phyloP scores from a whole-genome alignment of 2,888 invertebrate species.

The Trachelus stipa region DNA sequence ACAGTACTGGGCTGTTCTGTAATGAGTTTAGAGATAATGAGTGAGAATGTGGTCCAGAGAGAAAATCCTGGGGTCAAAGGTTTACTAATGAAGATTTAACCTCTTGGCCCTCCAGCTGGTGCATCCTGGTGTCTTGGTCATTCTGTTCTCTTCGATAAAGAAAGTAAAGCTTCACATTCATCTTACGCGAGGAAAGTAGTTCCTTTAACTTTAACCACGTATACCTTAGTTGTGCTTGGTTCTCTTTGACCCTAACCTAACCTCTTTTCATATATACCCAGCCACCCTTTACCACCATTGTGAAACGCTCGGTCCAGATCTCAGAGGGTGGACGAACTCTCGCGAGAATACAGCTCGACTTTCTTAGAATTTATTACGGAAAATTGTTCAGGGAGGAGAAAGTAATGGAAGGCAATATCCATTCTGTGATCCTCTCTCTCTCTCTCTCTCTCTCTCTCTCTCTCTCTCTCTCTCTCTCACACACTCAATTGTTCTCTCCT shows the following conservation, averaged over 20 bases:
- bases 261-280: background rate
- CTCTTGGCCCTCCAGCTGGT: background rate
- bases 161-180: background rate
- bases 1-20: no score
- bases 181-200: background rate
- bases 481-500: background rate
- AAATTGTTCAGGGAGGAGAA: background rate
- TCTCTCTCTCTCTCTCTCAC: background rate
- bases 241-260: background rate
- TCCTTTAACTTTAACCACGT: background rate
- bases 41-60: background rate
- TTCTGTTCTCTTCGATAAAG: background rate
- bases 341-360: background rate
- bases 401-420: background rate
- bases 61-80: background rate
- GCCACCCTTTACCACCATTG: background rate
- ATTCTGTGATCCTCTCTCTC: background rate
- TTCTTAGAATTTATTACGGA: background rate
- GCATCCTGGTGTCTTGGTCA: background rate
- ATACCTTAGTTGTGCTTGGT: background rate
- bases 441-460: no score
- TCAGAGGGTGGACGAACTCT: background rate
- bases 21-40: background rate
- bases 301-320: background rate
- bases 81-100: background rate